These are phyloP conservation scores for Patella ulyssiponensis DNA, from an alignment of 2,888 invertebrate genomes.

Conservation along the genomic window DNA sequence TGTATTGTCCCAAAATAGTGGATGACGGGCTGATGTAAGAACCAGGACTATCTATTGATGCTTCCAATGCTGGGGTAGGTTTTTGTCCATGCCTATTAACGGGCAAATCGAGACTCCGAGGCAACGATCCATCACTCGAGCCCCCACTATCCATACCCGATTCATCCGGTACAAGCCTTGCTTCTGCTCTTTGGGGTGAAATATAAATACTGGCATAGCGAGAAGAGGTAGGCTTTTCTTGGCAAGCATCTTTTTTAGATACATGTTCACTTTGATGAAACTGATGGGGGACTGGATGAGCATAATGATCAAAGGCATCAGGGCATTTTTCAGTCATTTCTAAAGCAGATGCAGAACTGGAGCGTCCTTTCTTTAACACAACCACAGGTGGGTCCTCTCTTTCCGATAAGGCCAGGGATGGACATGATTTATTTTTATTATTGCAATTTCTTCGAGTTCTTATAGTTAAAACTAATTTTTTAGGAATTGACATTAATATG, in stretches of 20 bases:
- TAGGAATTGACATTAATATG: conserved; percentile 98
- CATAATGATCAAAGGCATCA: conserved; percentile 57
- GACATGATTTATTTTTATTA: conserved; percentile 65
- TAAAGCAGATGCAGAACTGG: conserved; percentile 62
- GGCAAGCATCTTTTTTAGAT: conserved; percentile 48
- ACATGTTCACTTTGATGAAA: conserved; percentile 42
- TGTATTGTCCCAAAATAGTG: conserved; percentile 34
- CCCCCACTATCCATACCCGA: conserved; percentile 59
- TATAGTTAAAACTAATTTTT: conserved; percentile 93
- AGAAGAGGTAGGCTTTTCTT: conserved; percentile 49
- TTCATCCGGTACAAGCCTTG: conserved; percentile 58
- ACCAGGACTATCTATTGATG: conserved; percentile 31
- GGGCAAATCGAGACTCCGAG: conserved; percentile 59
- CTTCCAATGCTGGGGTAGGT: conserved; percentile 17
- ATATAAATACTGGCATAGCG: conserved; percentile 67
- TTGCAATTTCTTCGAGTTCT: conserved; percentile 69
- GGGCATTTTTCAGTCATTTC: conserved; percentile 68
- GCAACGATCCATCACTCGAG: conserved; percentile 62
- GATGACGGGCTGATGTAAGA: conserved; percentile 32
- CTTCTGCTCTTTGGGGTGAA: conserved; percentile 63
- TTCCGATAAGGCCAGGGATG: conserved; percentile 64
- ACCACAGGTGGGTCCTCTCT: conserved; percentile 64
- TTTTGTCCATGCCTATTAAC: conserved; percentile 40
- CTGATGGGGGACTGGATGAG: conserved; percentile 45
- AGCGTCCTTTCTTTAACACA: conserved; percentile 66